Base-by-base conservation (phyloP, 1,140 invertebrate species). In the Magallana angulata region DNA sequence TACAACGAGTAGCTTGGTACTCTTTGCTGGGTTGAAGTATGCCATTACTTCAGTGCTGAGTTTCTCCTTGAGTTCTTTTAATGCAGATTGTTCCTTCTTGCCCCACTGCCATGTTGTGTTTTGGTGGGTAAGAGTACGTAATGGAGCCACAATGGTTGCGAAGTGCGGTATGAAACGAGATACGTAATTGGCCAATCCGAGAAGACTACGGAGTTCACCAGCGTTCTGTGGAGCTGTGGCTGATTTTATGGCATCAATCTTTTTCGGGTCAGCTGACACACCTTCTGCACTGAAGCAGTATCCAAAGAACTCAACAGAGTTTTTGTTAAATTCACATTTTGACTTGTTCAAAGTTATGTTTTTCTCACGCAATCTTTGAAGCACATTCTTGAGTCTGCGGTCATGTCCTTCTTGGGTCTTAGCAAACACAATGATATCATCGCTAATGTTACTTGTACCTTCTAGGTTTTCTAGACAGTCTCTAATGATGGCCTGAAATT, bases 241-340 rank as follows among this genome's bases (percentile, higher is more conserved):
- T 24, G 24, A 24, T 24, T 24, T 24, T 24, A 87, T 90, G 5
- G 87, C n/a, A 3, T 82, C 71, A 9, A 89, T 71, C 59, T 86
- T 90, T n/a, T 81, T 83, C 7, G 82, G 85, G 14, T 89, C 85
- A 12, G 84, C 68, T 57, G 64, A 84, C 2, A 89, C 84, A 12
- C 90, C 88, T 36, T 88, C 59, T 59, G 48, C 8, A 57, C 86
- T 64, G 57, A 90, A 90, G 2, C 58, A 48, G 68, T 89, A 85
- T 76, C 88, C 88, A 64, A 86, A 88, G 57, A 89, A 89, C 84
- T 85, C 76, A 6, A 87, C 64, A 30, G 86, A 36, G 16, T 86
- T 58, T 8, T 85, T 84, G 16, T 84, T 82, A 18, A 90, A 89
- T 12, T 85, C 62, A 57, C 88, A 90, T 84, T 90, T 90, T 36